Evolutionary conservation across 2,797 vertebrate genomes (phyloP).

Genomic region (Cottoperca gobio): DNA sequence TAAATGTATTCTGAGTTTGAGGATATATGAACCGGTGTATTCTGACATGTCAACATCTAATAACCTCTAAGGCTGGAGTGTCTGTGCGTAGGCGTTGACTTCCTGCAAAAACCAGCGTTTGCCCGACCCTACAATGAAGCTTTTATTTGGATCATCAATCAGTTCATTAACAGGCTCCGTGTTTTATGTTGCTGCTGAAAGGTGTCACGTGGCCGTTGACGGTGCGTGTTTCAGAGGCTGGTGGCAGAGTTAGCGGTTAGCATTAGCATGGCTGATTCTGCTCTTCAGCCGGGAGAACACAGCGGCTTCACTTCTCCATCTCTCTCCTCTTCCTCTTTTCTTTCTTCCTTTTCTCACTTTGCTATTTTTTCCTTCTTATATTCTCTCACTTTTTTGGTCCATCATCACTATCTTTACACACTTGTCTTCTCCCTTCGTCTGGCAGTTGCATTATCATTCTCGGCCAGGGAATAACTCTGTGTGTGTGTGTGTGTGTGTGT

Average conservation of each 20-base stretch:
- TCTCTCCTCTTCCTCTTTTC: background rate
- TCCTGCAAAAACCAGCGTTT: background rate
- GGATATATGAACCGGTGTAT: background rate
- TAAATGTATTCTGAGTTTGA: background rate
- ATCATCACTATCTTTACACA: background rate
- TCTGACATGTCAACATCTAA: background rate
- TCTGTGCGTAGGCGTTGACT: background rate
- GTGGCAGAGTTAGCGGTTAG: background rate
- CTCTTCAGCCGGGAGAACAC: constrained; percentile 9
- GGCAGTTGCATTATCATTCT: constrained; percentile 37
- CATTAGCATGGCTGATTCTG: constrained; percentile 23
- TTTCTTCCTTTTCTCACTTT: background rate
- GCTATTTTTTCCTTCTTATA: background rate
- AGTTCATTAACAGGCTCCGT: background rate
- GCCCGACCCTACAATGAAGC: too few relatives aligned
- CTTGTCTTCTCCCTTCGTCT: constrained; percentile 3
- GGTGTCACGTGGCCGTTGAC: background rate
- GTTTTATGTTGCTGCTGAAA: constrained; percentile 3
- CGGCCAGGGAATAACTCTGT: constrained; percentile 13
- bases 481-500: constrained; percentile 30
- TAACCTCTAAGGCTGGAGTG: background rate
- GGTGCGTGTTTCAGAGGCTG: background rate
- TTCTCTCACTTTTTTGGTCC: background rate
- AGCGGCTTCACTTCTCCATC: background rate
- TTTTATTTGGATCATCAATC: background rate